Base-by-base conservation (phyloP, 2,888 invertebrate species). In the Papilio gigon region DNA sequence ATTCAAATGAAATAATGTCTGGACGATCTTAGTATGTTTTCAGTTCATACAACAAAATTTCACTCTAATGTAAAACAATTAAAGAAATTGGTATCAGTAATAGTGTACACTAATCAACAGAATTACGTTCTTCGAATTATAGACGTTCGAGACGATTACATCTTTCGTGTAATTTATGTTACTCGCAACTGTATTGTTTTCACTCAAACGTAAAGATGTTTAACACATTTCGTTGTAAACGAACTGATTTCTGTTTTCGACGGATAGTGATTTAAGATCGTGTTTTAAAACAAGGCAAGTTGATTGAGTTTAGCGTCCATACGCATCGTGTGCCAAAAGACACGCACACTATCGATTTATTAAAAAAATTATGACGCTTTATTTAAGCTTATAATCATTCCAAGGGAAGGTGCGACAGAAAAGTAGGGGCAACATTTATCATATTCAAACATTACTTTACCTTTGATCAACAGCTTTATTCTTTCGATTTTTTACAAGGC, bases 101-200 rank as follows among this genome's bases (percentile, higher is more conserved):
- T 61, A 35, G 37, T 53, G 42, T 64, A 44, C 35, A 60, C 17
- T 44, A 64, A 61, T 47, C 56, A 62, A 35, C 66, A 11, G 22
- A 42, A 63, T 50, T 33, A 53, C 50, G 25, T 1, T 27, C 3
- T 17, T 20, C 27, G 27, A 58, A 56, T 30, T 65, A 65, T 65
- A 14, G 47, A 9, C 65, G 65, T n/a, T 65, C 17, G 2, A 56
- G 8, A 9, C 1, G 27, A 58, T 42, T 42, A 65, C 22, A 56
- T 63, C 35, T 63, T 63, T 64, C n/a, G 14, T 33, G 9, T 56
- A 68, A 58, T 58, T 68, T 68, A 65, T 65, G 65, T 65, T 56
- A 53, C 64, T 37, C 53, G 63, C 47, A 50, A 14, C 42, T 17
- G 61, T 61, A 42, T 47, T 50, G 47, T 63, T 63, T 47, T 47